Base-by-base conservation (phyloP, 2,797 vertebrate genomes). In the Myotis planiceps region DNA sequence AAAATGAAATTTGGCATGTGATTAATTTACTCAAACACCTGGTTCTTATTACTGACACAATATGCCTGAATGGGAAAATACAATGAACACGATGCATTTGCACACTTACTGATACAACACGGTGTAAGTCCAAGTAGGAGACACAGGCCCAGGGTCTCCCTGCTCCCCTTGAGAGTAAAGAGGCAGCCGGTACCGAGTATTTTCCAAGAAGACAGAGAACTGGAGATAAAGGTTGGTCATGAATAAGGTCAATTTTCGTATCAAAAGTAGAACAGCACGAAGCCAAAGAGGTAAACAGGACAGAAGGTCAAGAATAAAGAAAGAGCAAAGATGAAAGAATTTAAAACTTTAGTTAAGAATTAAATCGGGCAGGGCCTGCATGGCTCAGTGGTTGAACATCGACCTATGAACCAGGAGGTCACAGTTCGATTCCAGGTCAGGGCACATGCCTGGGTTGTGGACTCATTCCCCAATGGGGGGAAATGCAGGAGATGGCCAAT, bases 1-100 rank as follows among this genome's bases (percentile, higher is more conserved):
- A 94, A 87, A 87, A 92, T 92, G 53, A 95, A 97, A 92, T 32
- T 6, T 96, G 94, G 78, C 45, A 39, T 90, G 74, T 76, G 89
- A 80, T 92, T 88, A 83, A 89, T 86, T 81, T 79, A 90, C 78
- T 90, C 47, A n/a, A 82, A 66, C 37, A 92, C 71, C 32, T 90
- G 78, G 42, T 72, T 90, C 93, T 93, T 80, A 72, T n/a, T 92
- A 93, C 89, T 87, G 63, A 72, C 16, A 63, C n/a, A 76, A 51
- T 34, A 85, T 23, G 34, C 34, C 19, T 66, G 45, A 80, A 75
- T 53, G 63, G 93, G 75, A 84, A 95, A 83, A 66, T 27, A 66
- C 25, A 87, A 29, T 14, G 94, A 83, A 49, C 21, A 63, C 21
- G 74, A 25, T 1, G 29, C 78, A 32, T 71, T 39, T 88, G 51